Percentiles rank a stretch among this genome's conserved stretches.
phyloP scores from a whole-genome alignment of 92 coral and sea anemone species.

The Montipora capitata region DNA sequence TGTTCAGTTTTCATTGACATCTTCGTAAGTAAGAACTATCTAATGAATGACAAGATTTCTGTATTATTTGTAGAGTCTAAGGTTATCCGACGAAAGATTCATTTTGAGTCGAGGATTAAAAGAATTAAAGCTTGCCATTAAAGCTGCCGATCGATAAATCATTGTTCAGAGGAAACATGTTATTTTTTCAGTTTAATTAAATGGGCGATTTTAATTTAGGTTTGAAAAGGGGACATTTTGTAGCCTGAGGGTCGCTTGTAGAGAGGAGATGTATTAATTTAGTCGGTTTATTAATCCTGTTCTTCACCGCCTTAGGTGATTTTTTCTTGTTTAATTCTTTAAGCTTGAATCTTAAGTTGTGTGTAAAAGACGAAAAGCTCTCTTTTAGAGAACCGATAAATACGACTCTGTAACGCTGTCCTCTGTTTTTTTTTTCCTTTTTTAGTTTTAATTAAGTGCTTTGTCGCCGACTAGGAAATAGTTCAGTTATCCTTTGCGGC shows the following conservation, averaged over 20 bases:
- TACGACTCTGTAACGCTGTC: too few relatives aligned
- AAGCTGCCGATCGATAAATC: conserved; percentile 4
- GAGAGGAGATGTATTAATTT: conserved; percentile 8
- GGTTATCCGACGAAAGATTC: conserved; percentile 6
- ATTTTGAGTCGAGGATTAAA: neutral
- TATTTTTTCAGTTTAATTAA: conserved; percentile 3
- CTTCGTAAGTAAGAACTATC: neutral
- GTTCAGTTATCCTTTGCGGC: too few relatives aligned
- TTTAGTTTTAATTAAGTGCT: too few relatives aligned
- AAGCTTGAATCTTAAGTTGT: neutral
- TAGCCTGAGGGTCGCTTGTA: neutral
- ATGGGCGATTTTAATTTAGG: neutral
- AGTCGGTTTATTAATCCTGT: neutral
- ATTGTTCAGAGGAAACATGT: neutral
- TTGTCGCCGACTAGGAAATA: too few relatives aligned
- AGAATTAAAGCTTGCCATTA: neutral
- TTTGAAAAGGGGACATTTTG: neutral
- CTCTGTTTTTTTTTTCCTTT: too few relatives aligned
- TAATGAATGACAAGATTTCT: neutral
- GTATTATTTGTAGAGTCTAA: neutral
- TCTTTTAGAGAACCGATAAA: too few relatives aligned
- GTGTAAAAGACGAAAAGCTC: too few relatives aligned
- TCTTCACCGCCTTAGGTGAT: neutral
- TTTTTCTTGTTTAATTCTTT: neutral
- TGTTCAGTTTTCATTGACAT: neutral